Evolutionary conservation across 2,113 vertebrate species (phyloP), one percentile per base, ranked within the genome.

Genomic region (Malurus cyaneus): DNA sequence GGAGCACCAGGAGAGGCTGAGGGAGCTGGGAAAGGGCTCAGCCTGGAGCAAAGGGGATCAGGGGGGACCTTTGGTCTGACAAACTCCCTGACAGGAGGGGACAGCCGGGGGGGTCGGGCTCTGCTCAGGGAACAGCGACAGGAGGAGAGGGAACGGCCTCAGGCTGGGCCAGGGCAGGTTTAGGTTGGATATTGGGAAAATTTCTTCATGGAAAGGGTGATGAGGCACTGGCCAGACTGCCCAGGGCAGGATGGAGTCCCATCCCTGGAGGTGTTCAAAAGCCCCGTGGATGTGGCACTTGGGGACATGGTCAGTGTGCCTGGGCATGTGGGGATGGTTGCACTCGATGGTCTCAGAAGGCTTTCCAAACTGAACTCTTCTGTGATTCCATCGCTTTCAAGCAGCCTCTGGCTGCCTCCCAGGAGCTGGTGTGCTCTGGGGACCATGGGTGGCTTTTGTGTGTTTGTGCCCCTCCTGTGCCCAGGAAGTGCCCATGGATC

Each of bases 401-500:
- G 31, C 1, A 6, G 23, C 62, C 34, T 34, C 62, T 7, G 18
- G 15, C 23, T 69, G n/a, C 15, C 6, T 2, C 34, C n/a, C 6
- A 31, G 18, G 34, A 72, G 50, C 3, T 65, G 62, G 20, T 65
- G 62, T n/a, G 83, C 50, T 53, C 46, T 41, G 65, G 36, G 39
- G 18, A 34, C 8, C 2, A 3, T 0, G n/a, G 26, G 36, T 42
- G 54, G 11, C 36, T 66, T 29, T 5, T 1, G 7, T 49, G 42
- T 12, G 52, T 19, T 44, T 26, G 4, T 2, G 8, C 10, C 26
- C 21, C 56, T 24, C 20, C 0, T 3, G 3, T 46, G 47, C 53
- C 57, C 24, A 6, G n/a, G 26, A 8, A 4, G 17, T 26, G 32
- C 5, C 49, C 57, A 49, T 0, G 0, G 82, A 5, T 39, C 24